Base-by-base conservation (phyloP, 2,797 vertebrate species). In the Lophotriccus pileatus region DNA sequence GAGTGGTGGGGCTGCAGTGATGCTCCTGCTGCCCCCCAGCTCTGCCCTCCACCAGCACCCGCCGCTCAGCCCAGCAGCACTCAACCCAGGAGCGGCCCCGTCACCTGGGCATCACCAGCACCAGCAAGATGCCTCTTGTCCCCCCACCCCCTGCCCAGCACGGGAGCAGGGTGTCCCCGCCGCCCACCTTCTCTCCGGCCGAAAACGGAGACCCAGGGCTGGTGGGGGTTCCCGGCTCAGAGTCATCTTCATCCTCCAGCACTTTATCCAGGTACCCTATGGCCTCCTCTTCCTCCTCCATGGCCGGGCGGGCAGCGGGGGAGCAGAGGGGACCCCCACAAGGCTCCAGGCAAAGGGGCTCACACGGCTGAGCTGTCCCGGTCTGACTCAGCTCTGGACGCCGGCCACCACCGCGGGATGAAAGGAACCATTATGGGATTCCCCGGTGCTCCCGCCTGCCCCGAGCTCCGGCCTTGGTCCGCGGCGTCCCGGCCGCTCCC, bases 201-300 rank as follows among this genome's bases (percentile, higher is more conserved):
- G 96, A 87, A 97, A 98, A 98, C 67, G 97, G 94, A 95, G 97
- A 97, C 87, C 89, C 96, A 13, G 97, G 98, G 92, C 97, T 98
- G 90, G 97, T 98, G 74, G 98, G 98, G 78, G 97, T 97, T 85
- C 98, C 99, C 62, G 98, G 98, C 93, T 99, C 99, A 53, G 97
- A 98, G 95, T 99, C 98, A 97, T 98, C 98, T 97, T 99, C 98
- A 90, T 98, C 98, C 95, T 99, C 98, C 96, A 99, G 98, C 95
- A 99, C 98, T 97, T 98, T 99, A 97, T 99, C 99, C 98, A 99
- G 97, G 96, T 98, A 98, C 95, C 99, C 97, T 93, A 99, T 98
- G 95, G 98, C 99, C 97, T 99, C 99, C 97, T 99, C 99, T 97
- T 99, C 99, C 94, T 99, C 99, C 97, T 99, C 98, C 99, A 99